These are phyloP conservation scores for Rhincodon typus DNA, from an alignment of 2,797 vertebrate species.

Conservation along the genomic window DNA sequence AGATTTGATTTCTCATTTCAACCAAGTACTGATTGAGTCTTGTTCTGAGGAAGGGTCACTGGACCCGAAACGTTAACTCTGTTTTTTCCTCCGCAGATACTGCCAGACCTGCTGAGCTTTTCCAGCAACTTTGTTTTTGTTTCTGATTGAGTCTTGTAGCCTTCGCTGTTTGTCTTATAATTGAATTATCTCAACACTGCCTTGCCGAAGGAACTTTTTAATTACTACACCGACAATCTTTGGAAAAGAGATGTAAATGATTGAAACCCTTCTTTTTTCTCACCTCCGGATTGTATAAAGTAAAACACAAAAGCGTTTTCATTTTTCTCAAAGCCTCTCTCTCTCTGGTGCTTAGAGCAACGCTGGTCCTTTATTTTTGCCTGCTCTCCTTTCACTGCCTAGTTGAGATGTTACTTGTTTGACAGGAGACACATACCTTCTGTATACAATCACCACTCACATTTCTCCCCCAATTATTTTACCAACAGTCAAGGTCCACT, in stretches of 20 bases:
- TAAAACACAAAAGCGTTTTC: not conserved
- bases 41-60: too few species aligned
- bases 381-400: conserved; percentile 47
- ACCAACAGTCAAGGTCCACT: conserved; percentile 77
- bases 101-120: too few species aligned
- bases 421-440: conserved; percentile 64
- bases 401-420: conserved; percentile 75
- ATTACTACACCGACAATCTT: not conserved
- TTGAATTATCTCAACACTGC: not conserved
- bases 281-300: not conserved
- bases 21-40: not conserved
- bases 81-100: too few species aligned
- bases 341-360: too few species aligned
- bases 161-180: not conserved
- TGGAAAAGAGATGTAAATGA: conserved; percentile 5
- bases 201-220: not conserved
- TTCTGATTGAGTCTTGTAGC: not conserved
- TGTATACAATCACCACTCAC: conserved; percentile 48
- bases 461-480: conserved; percentile 58
- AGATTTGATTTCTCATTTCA: not conserved
- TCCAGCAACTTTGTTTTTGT: too few species aligned
- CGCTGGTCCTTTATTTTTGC: not conserved
- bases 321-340: not conserved
- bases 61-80: too few species aligned
- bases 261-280: not conserved